Percentiles rank a stretch among this genome's conserved stretches.
These are phyloP conservation scores for Alauda arvensis DNA, from an alignment of 2,797 vertebrate genomes.

Conservation along the genomic window DNA sequence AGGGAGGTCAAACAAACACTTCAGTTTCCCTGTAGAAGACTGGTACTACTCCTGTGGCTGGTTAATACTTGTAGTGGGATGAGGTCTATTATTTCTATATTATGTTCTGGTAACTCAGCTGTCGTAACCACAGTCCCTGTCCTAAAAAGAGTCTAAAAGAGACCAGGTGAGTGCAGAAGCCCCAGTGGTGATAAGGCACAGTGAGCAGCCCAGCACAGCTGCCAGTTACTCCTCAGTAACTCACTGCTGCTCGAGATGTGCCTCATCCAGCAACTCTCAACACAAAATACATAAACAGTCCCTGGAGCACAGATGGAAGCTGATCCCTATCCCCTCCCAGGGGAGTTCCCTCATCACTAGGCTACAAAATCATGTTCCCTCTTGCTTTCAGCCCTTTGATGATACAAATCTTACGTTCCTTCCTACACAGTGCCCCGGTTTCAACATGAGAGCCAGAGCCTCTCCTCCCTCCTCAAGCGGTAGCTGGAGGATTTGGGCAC, in stretches of 20 bases:
- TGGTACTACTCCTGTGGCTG: rapidly evolving
- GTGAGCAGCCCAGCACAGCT: background rate
- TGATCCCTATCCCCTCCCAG: slow-evolving; percentile 45
- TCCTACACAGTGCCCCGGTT: slow-evolving; percentile 47
- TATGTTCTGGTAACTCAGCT: background rate
- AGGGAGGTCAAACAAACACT: background rate
- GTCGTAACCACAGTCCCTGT: background rate
- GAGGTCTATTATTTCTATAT: background rate
- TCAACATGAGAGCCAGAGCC: slow-evolving; percentile 15
- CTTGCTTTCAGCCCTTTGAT: slow-evolving; percentile 53
- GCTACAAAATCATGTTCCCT: slow-evolving; percentile 51
- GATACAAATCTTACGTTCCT: slow-evolving; percentile 57
- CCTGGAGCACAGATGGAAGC: slow-evolving; percentile 40
- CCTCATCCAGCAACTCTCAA: slow-evolving; percentile 20
- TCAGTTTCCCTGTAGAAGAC: background rate
- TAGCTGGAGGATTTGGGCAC: background rate
- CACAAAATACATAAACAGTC: slow-evolving; percentile 44
- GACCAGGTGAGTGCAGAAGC: background rate
- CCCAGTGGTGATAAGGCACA: background rate
- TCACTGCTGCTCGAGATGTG: background rate
- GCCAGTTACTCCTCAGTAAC: background rate
- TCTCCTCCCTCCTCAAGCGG: background rate
- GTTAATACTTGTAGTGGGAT: background rate
- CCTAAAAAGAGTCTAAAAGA: background rate
- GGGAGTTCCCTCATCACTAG: slow-evolving; percentile 54